Evolutionary conservation across 2,113 vertebrate genomes (phyloP).

Genomic region (Sinocyclocheilus rhinocerous): DNA sequence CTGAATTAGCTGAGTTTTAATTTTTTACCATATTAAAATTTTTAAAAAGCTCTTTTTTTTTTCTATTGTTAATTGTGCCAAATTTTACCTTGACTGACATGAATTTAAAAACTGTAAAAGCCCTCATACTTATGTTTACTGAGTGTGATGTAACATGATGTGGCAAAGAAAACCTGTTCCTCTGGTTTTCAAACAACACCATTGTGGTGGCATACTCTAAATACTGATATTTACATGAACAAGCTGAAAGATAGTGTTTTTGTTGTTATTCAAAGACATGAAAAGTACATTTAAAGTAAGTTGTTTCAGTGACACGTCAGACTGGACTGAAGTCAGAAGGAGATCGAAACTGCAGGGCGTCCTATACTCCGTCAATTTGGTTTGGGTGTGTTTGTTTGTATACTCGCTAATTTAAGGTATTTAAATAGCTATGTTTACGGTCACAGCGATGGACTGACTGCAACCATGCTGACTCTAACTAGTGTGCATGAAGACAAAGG

Average conservation of each 20-base stretch:
- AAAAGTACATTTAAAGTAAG: background rate
- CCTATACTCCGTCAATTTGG: background rate
- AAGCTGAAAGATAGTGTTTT: background rate
- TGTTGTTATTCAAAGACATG: background rate
- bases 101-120: background rate
- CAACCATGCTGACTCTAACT: background rate
- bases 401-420: background rate
- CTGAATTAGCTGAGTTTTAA: background rate
- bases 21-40: background rate
- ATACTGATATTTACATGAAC: background rate
- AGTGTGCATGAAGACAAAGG: background rate
- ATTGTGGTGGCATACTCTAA: background rate
- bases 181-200: background rate
- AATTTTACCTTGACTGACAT: background rate
- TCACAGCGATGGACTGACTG: background rate
- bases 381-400: slow-evolving; percentile 16
- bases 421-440: slow-evolving; percentile 11
- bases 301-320: background rate
- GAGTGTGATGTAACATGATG: background rate
- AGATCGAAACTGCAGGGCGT: background rate
- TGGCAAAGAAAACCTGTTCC: background rate
- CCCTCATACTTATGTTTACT: background rate
- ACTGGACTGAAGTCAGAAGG: background rate
- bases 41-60: no score
- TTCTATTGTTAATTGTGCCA: background rate